Evolutionary conservation across 2,888 invertebrate species (phyloP), one percentile per base, ranked within the genome.

Genomic region (Pachliopta kotzebuea): DNA sequence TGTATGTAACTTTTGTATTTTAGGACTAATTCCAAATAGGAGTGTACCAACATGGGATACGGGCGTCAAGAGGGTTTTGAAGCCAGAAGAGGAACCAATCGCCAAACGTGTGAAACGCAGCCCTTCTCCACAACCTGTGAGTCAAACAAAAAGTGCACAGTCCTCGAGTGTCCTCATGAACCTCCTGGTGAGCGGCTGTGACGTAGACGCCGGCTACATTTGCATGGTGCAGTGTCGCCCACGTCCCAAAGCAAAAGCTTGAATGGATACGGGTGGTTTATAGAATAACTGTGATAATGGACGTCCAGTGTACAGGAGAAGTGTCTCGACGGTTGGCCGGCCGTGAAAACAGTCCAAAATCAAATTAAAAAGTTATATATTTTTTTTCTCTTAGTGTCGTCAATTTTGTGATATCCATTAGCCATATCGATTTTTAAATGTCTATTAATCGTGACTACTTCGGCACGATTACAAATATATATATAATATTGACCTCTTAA

Each of bases 131-230:
- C 75, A 76, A 18, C 75, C 75, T 64, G 69, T 77, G 61, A 71
- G 80, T 29, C 70, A 81, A 23, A 74, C 77, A 1, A 77, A 84
- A 11, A 74, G 71, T 62, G 92, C 93, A 69, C 93, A 93, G 66
- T 94, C 94, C 63, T 95, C 94, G 73, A 96, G 96, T 86, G 98
- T 98, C 81, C 94, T 98, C 80, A 96, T 97, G 95, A 98, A 98
- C 93, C 95, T 98, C 75, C 94, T 98, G 92, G 96, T 98, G 92
- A 97, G 96, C 93, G 98, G 98, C 77, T 98, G 97, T 89, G 98
- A 98, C 89, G 96, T 96, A 84, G 96, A 96, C 92, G 96, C 97
- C 74, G 98, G 98, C 73, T 98, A 98, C 87, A 95, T 96, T 81
- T 97, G 97, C 88, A 93, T 96, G 88, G 95, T 95, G 84, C 95